phyloP scores from a whole-genome alignment of 2,888 invertebrate genomes.

The Teleiodes luculella region DNA sequence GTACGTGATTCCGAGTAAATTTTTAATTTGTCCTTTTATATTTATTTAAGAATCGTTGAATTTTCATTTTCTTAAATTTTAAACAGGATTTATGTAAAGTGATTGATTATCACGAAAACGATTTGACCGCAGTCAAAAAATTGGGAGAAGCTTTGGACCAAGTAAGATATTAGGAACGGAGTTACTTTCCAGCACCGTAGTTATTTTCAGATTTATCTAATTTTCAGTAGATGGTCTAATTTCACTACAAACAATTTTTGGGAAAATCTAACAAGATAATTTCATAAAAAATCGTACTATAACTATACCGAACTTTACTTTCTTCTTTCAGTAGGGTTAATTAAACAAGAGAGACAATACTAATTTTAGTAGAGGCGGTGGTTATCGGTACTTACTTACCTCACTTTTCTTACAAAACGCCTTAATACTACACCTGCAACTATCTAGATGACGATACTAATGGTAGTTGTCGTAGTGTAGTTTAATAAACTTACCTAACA shows the following conservation, averaged over 20 bases:
- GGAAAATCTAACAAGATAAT: constrained; percentile 40
- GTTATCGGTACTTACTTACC: constrained; percentile 40
- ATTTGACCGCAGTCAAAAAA: constrained; percentile 84
- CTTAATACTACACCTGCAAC: constrained; percentile 28
- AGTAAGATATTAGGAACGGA: constrained; percentile 80
- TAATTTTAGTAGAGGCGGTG: constrained; percentile 44
- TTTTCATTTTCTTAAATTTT: constrained; percentile 51
- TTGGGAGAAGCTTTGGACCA: constrained; percentile 90
- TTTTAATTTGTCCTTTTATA: constrained; percentile 11
- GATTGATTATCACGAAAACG: constrained; percentile 84
- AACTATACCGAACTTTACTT: constrained; percentile 17
- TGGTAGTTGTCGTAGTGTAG: constrained; percentile 70
- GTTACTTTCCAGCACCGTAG: constrained; percentile 54
- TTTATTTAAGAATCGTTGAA: background rate
- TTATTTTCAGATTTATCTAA: constrained; percentile 64
- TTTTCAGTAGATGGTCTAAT: constrained; percentile 70
- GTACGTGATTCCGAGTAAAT: constrained; percentile 62
- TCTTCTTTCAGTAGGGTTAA: constrained; percentile 17
- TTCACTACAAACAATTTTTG: constrained; percentile 44
- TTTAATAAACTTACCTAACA: constrained; percentile 40
- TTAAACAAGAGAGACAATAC: constrained; percentile 23
- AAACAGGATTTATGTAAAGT: constrained; percentile 86
- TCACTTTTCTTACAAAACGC: constrained; percentile 34
- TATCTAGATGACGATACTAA: constrained; percentile 50
- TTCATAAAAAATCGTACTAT: constrained; percentile 16